Conservation (phyloP, 2,888 invertebrate genomes). For the Ectropis crepuscularia region DNA sequence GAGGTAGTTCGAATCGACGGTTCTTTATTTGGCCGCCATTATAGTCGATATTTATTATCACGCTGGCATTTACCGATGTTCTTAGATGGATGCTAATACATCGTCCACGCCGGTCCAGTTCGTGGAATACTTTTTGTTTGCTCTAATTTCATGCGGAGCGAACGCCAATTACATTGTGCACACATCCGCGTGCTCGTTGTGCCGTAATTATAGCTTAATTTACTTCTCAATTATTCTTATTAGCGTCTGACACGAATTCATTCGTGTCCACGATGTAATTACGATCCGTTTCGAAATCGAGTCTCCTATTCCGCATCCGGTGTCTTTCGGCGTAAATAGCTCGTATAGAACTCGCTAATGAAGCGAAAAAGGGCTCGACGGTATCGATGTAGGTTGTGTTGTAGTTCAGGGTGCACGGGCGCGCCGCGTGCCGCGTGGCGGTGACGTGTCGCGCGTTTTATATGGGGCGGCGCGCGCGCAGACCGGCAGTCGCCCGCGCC, state of each 20-base stretch:
- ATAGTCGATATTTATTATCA: slow-evolving; percentile 35
- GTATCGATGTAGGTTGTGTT: slow-evolving; percentile 68
- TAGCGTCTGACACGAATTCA: slow-evolving; percentile 33
- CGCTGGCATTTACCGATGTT: slow-evolving; percentile 36
- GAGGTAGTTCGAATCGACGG: slow-evolving; percentile 6
- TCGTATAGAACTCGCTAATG: slow-evolving; percentile 13
- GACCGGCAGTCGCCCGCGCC: slow-evolving; percentile 86
- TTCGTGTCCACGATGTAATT: slow-evolving; percentile 27
- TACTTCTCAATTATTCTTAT: slow-evolving; percentile 38
- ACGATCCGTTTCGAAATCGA: slow-evolving; percentile 31
- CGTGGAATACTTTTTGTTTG: slow-evolving; percentile 51
- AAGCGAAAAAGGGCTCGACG: slow-evolving; percentile 58
- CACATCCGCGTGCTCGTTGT: slow-evolving; percentile 47
- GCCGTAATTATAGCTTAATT: slow-evolving; percentile 41
- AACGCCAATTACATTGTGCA: slow-evolving; percentile 44
- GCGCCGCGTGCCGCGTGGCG: slow-evolving; percentile 66
- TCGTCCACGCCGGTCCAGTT: slow-evolving; percentile 35
- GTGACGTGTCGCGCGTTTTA: slow-evolving; percentile 80
- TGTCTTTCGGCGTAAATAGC: slow-evolving; percentile 19
- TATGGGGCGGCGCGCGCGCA: slow-evolving; percentile 81
- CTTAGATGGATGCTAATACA: slow-evolving; percentile 45
- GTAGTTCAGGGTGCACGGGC: slow-evolving; percentile 76
- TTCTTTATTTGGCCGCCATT: slow-evolving; percentile 28
- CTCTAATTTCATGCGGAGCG: slow-evolving; percentile 45
- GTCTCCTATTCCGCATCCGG: slow-evolving; percentile 21